phyloP scores from a whole-genome alignment of 2,797 vertebrate species.

The Sphenodon punctatus region DNA sequence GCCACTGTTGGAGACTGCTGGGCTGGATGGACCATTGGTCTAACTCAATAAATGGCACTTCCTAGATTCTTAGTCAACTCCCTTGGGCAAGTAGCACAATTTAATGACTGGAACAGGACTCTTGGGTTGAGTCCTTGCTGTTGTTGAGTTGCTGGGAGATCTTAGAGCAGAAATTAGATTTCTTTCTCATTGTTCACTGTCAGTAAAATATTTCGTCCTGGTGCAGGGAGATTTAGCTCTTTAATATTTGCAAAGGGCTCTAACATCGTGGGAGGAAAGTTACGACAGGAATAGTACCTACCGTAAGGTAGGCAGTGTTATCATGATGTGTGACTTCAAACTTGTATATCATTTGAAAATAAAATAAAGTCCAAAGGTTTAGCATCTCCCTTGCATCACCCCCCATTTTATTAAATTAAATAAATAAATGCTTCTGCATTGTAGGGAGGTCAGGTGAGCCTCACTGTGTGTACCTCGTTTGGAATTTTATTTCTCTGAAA shows the following conservation, averaged over 20 bases:
- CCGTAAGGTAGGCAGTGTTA: not conserved
- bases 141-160: fast-evolving
- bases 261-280: not conserved
- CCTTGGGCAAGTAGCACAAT: too few species aligned
- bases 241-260: not conserved
- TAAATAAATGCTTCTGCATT: too few species aligned
- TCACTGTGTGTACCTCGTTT: conserved; percentile 41
- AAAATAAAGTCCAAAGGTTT: too few species aligned
- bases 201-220: not conserved
- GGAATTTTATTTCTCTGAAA: conserved; percentile 26
- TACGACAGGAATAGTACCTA: not conserved
- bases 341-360: not conserved
- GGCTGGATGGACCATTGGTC: too few species aligned
- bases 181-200: not conserved
- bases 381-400: too few species aligned
- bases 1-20: too few species aligned
- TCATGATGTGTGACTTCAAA: not conserved
- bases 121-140: not conserved
- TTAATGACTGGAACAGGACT: too few species aligned
- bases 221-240: not conserved
- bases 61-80: too few species aligned
- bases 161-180: conserved; percentile 1
- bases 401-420: too few species aligned
- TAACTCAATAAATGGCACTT: too few species aligned
- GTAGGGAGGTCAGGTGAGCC: too few species aligned